phyloP scores from a whole-genome alignment of 1,140 invertebrate genomes.

The Polypedilum vanderplanki region DNA sequence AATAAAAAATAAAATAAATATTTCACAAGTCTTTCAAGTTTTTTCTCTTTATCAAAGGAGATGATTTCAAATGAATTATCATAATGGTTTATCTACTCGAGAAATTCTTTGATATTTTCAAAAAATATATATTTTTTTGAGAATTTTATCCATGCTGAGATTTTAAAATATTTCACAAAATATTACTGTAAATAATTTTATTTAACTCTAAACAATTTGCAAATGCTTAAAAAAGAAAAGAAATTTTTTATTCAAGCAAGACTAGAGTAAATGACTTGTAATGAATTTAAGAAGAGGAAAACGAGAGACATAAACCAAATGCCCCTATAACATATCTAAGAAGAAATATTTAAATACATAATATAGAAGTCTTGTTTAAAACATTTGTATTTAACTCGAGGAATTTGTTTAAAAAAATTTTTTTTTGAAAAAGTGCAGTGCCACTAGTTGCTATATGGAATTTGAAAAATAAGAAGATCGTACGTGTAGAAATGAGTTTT shows the following conservation, averaged over 20 bases:
- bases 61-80: neutral
- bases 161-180: no score
- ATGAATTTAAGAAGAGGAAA: neutral
- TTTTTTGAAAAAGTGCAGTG: slow-evolving; percentile 4
- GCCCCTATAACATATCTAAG: neutral
- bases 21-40: neutral
- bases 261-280: neutral
- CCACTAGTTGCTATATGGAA: slow-evolving; percentile 11
- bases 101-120: neutral
- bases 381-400: neutral
- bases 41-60: neutral
- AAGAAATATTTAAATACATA: slow-evolving; percentile 8
- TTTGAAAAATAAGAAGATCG: neutral
- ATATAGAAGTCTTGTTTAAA: neutral
- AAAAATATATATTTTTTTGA: no score
- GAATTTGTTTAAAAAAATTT: neutral
- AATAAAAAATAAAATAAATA: neutral
- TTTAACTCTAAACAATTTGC: no score
- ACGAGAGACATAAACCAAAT: slow-evolving; percentile 2
- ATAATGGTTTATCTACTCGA: neutral
- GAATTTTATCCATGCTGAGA: no score
- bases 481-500: neutral
- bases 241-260: neutral
- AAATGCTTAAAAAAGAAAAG: no score
- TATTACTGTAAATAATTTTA: no score